phyloP scores from a whole-genome alignment of 2,888 invertebrate species.

The Eurois occulta region DNA sequence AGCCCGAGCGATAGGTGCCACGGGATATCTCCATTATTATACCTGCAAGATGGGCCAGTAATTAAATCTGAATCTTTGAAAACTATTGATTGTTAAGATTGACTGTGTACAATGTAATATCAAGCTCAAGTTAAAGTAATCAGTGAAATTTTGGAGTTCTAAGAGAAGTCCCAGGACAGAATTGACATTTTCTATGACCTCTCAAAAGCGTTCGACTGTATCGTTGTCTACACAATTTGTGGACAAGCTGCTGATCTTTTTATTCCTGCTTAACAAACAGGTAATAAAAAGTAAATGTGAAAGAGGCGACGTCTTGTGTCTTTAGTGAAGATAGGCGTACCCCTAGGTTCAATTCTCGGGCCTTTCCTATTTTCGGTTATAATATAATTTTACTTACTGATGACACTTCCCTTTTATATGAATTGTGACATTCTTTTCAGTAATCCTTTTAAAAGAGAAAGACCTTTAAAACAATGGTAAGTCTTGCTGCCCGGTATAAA shows the following conservation, averaged over 20 bases:
- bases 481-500: not conserved
- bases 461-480: not conserved
- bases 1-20: slow-evolving; percentile 95
- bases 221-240: not conserved
- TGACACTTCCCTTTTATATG: too few species aligned
- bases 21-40: slow-evolving; percentile 95
- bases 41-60: slow-evolving; percentile 78
- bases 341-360: not conserved
- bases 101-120: not conserved
- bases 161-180: not conserved
- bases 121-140: not conserved
- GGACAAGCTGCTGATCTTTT: not conserved
- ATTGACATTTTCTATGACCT: not conserved
- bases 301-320: not conserved
- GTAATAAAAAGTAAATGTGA: not conserved
- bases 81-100: not conserved
- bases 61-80: not conserved
- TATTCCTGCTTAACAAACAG: not conserved
- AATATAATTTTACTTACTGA: too few species aligned
- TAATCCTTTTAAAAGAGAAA: not conserved
- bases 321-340: not conserved
- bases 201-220: not conserved
- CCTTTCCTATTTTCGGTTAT: not conserved
- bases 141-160: not conserved
- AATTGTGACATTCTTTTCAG: too few species aligned